Evolutionary conservation across 1,140 invertebrate species (phyloP), one percentile per base, ranked within the genome.

Genomic region (Eueides isabella): DNA sequence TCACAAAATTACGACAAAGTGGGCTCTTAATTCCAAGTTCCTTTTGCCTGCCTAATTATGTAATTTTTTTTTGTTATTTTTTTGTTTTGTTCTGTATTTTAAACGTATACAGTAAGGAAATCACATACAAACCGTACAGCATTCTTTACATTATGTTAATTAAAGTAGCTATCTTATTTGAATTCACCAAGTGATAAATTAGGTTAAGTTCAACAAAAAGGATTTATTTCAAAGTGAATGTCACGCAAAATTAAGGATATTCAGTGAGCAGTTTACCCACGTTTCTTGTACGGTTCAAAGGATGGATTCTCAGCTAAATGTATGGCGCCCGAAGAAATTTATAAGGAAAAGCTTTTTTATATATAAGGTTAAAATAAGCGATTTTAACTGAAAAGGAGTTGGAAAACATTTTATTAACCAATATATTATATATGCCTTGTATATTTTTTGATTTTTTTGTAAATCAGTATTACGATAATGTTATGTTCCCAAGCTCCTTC

Each of bases 151-250:
- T 38, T 38, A 9, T n/a, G n/a, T n/a, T 55, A 55, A 26, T 55
- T 26, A 55, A 55, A 55, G 9, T 55, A 55, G 23, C 9, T 26
- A 2, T 44, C 19, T 55, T 55, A 55, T 55, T 55, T 55, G 48
- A 55, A 55, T 55, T 26, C 48, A 12, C 19, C 48, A 26, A 55
- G 48, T 55, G 48, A 55, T 55, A 55, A 55, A 55, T 55, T 55
- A 55, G 48, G 48, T 55, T 55, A 55, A 55, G 19, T 55, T 26
- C 23, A 55, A 26, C 48, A 23, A 55, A 55, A 55, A 12, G 48
- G 48, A 55, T 55, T 55, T 55, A 55, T 55, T 55, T 55, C 48
- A 55, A 55, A 55, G 48, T 55, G 23, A 55, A 55, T 55, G 48
- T 55, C 48, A 55, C 48, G 48, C 48, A 26, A 55, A 55, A 55